Evolutionary conservation across 2,113 vertebrate species (phyloP), one percentile per base, ranked within the genome.

Genomic region (Parotia lawesii): DNA sequence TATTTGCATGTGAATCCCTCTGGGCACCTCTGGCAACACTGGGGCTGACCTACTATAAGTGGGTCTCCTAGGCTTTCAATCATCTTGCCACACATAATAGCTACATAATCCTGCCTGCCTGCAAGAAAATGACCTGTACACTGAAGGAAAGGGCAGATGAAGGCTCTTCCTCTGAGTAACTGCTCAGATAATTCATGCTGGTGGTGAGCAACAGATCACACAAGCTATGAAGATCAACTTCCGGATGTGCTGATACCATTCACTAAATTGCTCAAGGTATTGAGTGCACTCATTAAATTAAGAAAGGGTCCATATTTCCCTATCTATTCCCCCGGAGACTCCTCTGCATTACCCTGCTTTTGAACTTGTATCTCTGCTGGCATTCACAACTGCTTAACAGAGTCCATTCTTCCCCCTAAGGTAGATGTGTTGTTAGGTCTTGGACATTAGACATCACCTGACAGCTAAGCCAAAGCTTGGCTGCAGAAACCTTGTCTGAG

Each of bases 1-100:
- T 87, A 97, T 98, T 98, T 98, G 97, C 98, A 98, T 98, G 87
- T 97, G 97, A 98, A 98, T 98, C 97, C 96, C 90, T 69, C 27
- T 89, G 64, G 84, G 42, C 51, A 84, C 71, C 96, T 90, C 91
- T 96, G 96, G 95, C 93, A 96, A 90, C 91, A 72, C 89, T 65
- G 93, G 83, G 90, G 77, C 86, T 95, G 89, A 96, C 83, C 95
- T 95, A 75, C 51, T 93, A 71, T 80, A 87, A 97, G 95, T 94
- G 95, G 96, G 90, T 97, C 90, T 96, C 64, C 72, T 22, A 79
- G 83, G 93, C 95, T 95, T 95, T 97, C 95, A 84, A 83, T 96
- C 94, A 97, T 95, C 95, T 95, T 88, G 71, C 83, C 28, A 24
- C 72, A 90, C 91, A 88, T 89, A 96, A 96, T 93, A 94, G 94